Evolutionary conservation across 1,140 invertebrate genomes (phyloP).

Genomic region (Saccostrea echinata): DNA sequence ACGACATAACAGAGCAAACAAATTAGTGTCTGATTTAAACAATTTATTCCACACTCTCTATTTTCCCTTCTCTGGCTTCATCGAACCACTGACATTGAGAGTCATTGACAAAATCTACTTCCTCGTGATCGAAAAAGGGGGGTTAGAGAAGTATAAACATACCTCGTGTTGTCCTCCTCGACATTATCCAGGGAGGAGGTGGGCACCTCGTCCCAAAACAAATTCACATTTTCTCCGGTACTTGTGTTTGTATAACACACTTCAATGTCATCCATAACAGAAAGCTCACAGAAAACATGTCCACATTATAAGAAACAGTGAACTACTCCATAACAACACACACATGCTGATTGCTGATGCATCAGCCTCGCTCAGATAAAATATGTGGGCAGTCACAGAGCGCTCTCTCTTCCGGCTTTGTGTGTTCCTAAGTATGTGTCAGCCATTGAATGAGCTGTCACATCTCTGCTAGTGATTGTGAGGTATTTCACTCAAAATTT

Average conservation of each 20-base stretch:
- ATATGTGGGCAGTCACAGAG: constrained; percentile 19
- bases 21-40: constrained; percentile 26
- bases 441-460: constrained; percentile 8
- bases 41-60: neutral
- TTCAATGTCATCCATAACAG: constrained; percentile 59
- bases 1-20: constrained; percentile 3
- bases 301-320: constrained; percentile 3
- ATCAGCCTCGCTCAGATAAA: constrained; percentile 35
- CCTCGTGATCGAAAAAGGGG: neutral
- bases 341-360: neutral
- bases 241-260: constrained; percentile 53
- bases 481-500: constrained; percentile 13
- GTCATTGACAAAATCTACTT: neutral
- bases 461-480: neutral
- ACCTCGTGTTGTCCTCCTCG: neutral
- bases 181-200: neutral
- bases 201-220: constrained; percentile 50
- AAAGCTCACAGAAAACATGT: constrained; percentile 21
- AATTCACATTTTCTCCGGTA: constrained; percentile 59
- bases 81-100: neutral
- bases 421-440: neutral
- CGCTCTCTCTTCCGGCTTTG: neutral
- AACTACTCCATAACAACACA: constrained; percentile 20
- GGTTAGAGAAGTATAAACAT: neutral
- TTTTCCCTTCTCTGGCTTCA: neutral